Percentiles rank a stretch among this genome's conserved stretches.
Conservation (phyloP, 2,797 vertebrate species). For the Clarias laeviceps region DNA sequence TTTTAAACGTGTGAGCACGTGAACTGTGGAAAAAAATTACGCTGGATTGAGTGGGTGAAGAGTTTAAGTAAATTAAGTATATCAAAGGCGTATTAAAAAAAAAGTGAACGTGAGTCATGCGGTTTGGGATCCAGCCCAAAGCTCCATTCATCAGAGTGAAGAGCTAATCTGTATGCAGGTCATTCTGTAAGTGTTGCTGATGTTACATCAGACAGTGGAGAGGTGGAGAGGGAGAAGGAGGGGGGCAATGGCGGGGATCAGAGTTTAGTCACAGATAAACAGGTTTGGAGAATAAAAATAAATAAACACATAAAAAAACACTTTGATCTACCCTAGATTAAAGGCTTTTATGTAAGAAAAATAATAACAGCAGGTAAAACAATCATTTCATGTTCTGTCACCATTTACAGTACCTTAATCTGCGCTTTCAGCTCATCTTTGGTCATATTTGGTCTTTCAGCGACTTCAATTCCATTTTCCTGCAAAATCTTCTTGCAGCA, state of each 20-base stretch:
- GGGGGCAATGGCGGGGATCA: constrained; percentile 15
- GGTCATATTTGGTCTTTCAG: constrained; percentile 83
- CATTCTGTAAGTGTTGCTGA: constrained; percentile 22
- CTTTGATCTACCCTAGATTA: neutral
- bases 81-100: neutral
- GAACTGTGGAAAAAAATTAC: no score
- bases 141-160: neutral
- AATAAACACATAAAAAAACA: neutral
- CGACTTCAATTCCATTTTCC: constrained; percentile 85
- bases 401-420: constrained; percentile 77
- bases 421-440: constrained; percentile 84
- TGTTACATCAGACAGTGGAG: constrained; percentile 60
- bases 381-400: no score
- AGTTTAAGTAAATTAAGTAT: no score
- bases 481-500: constrained; percentile 84
- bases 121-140: neutral
- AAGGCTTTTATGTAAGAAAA: neutral
- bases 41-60: no score
- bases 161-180: constrained; percentile 3
- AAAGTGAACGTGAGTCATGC: neutral
- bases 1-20: no score
- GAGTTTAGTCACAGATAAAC: neutral
- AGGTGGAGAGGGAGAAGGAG: neutral
- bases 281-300: neutral
- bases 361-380: neutral